Evolutionary conservation across 2,797 vertebrate species (phyloP), one percentile per base, ranked within the genome.

Genomic region (Tenualosa thibaudeaui): DNA sequence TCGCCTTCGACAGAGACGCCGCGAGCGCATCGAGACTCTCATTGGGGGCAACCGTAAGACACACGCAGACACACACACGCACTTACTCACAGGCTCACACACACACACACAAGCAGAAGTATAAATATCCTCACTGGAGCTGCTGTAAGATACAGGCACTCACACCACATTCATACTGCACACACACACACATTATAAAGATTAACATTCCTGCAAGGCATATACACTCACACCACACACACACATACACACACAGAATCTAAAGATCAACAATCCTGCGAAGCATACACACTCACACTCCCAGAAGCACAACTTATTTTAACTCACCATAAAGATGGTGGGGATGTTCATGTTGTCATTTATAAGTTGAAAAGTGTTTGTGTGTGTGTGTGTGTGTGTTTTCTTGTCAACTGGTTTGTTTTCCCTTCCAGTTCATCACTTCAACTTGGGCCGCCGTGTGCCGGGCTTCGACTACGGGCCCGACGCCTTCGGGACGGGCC

Each of bases 401-500:
- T 24, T 62, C 13, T 24, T 50, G 3, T 15, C 1, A 54, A n/a
- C 12, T 19, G 19, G 0, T 81, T 56, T 53, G 26, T 50, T 43
- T 65, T 49, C 17, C 22, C 71, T 3, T 58, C 82, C 87, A 99
- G 98, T 99, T 93, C 98, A 99, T 88, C 98, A 99, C 91, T 99
- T 99, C 87, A 98, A 99, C 94, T 94, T 99, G 43, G 98, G 98
- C 15, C 96, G 98, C 84, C 94, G 97, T 89, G 98, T 99, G 90
- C 98, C 98, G 0, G 98, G 97, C 24, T 99, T 99, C 6, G 98
- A 99, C 91, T 99, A 99, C 0, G 97, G 97, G 68, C 98, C 98
- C 0, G 97, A 99, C 0, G 95, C 94, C 1, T 99, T 99, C 12
- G 98, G 98, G 88, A 99, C 98, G 0, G 98, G 98, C 86, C 96